Conservation (phyloP, 2,888 invertebrate genomes). For the Elmis aenea region DNA sequence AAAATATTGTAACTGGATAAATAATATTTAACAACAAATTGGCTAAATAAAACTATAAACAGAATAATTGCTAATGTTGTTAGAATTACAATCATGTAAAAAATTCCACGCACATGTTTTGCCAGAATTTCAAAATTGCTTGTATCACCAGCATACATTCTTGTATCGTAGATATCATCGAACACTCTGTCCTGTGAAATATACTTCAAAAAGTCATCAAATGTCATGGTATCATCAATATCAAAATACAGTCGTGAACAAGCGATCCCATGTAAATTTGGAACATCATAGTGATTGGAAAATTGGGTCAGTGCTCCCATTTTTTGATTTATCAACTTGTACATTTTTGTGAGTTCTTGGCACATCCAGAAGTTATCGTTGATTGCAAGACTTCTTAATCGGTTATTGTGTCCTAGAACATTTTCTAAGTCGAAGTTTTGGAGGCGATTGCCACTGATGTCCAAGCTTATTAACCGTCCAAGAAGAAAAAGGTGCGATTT, state of each 20-base stretch:
- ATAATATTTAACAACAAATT: slow-evolving; percentile 5
- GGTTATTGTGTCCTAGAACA: slow-evolving; percentile 8
- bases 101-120: slow-evolving; percentile 1
- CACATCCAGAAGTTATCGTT: slow-evolving; percentile 15
- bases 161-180: slow-evolving; percentile 15
- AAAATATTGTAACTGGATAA: slow-evolving; percentile 5
- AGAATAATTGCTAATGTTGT: no score
- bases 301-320: slow-evolving; percentile 7
- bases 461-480: slow-evolving; percentile 8
- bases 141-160: no score
- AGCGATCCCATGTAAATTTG: slow-evolving; percentile 16
- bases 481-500: slow-evolving; percentile 6
- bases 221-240: slow-evolving; percentile 8
- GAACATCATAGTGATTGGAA: slow-evolving; percentile 10
- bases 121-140: no score
- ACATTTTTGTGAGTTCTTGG: slow-evolving; percentile 10
- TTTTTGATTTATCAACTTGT: slow-evolving; percentile 10
- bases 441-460: slow-evolving; percentile 8
- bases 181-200: slow-evolving; percentile 13
- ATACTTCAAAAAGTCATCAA: slow-evolving; percentile 11
- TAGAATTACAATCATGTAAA: slow-evolving; percentile 6
- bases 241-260: slow-evolving; percentile 9
- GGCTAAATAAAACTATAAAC: slow-evolving; percentile 3
- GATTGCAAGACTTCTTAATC: slow-evolving; percentile 4
- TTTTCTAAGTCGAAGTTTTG: slow-evolving; percentile 4